Conservation (phyloP, 2,113 vertebrate genomes). For the Geococcyx californianus region DNA sequence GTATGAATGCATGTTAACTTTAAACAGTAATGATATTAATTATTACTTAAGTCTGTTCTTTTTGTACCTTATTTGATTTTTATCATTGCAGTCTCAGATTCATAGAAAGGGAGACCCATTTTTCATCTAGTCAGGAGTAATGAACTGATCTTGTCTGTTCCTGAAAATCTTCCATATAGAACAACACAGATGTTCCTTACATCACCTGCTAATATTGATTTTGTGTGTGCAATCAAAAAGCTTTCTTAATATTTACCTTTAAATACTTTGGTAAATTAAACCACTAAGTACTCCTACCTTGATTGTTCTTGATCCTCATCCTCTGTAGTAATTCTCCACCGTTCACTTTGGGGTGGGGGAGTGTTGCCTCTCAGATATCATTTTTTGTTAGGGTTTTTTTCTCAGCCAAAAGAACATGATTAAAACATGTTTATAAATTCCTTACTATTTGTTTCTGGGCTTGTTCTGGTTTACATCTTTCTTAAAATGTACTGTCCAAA, state of each 20-base stretch:
- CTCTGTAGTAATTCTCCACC: neutral
- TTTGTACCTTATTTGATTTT: neutral
- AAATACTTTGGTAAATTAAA: neutral
- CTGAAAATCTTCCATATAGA: neutral
- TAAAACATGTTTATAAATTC: neutral
- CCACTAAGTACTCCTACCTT: neutral
- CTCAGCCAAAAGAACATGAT: neutral
- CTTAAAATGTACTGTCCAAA: neutral
- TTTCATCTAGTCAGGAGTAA: neutral
- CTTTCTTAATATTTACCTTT: neutral
- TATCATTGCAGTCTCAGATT: neutral
- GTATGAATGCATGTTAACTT: neutral
- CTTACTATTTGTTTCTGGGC: neutral
- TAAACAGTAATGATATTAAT: neutral
- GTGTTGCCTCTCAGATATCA: neutral
- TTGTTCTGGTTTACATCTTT: neutral
- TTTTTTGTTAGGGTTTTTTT: neutral
- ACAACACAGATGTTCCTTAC: neutral
- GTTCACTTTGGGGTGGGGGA: neutral
- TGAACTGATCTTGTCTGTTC: neutral
- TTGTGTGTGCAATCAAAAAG: neutral
- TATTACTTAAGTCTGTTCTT: neutral
- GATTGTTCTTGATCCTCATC: neutral
- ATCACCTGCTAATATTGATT: neutral
- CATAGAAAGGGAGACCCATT: neutral